Evolutionary conservation across 2,113 vertebrate genomes (phyloP), one percentile per base, ranked within the genome.

Genomic region (Hippocampus zosterae): DNA sequence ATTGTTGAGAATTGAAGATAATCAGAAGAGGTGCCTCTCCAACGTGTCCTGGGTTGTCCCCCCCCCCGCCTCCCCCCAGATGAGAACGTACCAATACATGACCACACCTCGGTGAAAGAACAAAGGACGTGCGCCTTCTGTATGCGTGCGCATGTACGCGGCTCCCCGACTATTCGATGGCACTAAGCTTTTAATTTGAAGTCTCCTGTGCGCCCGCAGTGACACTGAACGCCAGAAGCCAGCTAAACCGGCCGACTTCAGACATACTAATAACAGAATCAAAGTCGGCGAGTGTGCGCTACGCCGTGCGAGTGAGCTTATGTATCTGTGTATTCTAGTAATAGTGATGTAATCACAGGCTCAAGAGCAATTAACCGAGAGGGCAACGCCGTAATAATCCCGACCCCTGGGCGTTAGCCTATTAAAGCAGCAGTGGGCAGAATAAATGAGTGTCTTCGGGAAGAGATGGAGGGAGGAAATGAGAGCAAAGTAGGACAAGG

Each of bases 341-440:
- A 86, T 84, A 77, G 78, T 85, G 86, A 86, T 85, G 77, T 83
- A 86, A 86, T 89, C 78, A 61, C 75, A 81, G 84, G 85, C 88
- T 87, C 83, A 81, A 82, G 80, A 80, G 77, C 87, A 88, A 89
- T 92, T 91, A 91, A 89, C 87, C 88, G 76, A 70, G 71, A 88
- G 88, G 87, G 85, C 89, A 86, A 89, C 80, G 82, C 78, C 75
- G 82, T 86, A 87, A 89, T 86, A 89, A 82, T 84, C 85, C 84
- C 78, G 82, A 88, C 77, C 86, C 82, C 83, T 84, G 85, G 81
- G 84, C 83, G 76, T 90, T 91, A 85, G 82, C 81, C 83, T 86
- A 87, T 90, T 90, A 89, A 81, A 85, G 80, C 80, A 85, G 72
- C 77, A 82, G 81, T 77, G 83, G 79, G 78, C 77, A 85, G 82